Evolutionary conservation across 2,888 invertebrate genomes (phyloP), one percentile per base, ranked within the genome.

Genomic region (Limnephilus rhombicus): DNA sequence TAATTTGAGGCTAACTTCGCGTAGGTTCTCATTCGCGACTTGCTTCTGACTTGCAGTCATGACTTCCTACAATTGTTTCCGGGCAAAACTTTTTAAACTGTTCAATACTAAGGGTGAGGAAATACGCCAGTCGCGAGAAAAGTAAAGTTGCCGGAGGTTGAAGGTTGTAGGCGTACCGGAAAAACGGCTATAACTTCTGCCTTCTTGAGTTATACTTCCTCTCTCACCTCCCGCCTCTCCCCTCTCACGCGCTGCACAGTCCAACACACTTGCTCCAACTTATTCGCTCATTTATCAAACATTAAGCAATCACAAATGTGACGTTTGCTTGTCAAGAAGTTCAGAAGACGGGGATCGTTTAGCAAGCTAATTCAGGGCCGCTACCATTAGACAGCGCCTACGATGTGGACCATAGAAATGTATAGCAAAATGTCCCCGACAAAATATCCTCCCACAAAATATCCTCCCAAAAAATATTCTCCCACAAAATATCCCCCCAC

Each of bases 81-180:
- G 2, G 0, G 83, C 37, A 83, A 83, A 83, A 83, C 83, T 83
- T 83, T 83, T 83, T 83, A 83, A 83, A 83, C 83, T 83, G 83
- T 83, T 24, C 83, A 83, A 68, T 68, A 68, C 24, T 68, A 68
- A 68, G 68, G 68, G 68, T 68, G 68, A 68, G 68, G 68, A 68
- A 68, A 68, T 68, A 68, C 24, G 68, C 68, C 68, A 68, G 68
- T 24, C 24, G 24, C 24, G 68, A 68, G 68, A 24, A 68, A 68
- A 68, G 68, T 68, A 7, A 68, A 68, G 68, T 68, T 68, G 24
- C 7, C 11, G 49, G 49, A 49, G 18, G 68, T 24, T 68, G 68
- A 24, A 68, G 68, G 68, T 68, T n/a, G 24, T 68, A 68, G 68
- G 68, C 68, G 68, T 68, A 68, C 68, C 68, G 68, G 68, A 68